phyloP scores from a whole-genome alignment of 2,888 invertebrate species.

The Holacanthella duospinosa region DNA sequence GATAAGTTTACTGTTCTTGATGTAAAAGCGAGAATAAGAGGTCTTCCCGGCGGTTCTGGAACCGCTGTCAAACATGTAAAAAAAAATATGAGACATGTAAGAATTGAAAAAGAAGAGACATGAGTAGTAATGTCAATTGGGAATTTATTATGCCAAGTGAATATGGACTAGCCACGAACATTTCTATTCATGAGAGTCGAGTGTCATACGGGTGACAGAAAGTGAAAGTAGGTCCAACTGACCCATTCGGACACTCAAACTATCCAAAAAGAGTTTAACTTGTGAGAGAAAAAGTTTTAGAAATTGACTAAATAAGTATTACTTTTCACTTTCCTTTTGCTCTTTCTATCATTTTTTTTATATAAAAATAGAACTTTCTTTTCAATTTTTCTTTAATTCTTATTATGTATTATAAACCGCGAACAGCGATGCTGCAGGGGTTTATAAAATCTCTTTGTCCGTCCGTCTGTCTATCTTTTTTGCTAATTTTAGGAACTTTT shows the following conservation, averaged over 20 bases:
- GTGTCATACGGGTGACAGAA: neutral
- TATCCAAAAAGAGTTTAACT: conserved; percentile 1
- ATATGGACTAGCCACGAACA: too few relatives aligned
- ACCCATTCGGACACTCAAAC: neutral
- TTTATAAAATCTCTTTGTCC: too few relatives aligned
- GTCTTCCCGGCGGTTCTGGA: conserved; percentile 55
- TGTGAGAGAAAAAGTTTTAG: conserved; percentile 13
- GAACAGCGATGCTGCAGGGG: too few relatives aligned
- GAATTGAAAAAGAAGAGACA: conserved; percentile 17
- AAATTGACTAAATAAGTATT: neutral
- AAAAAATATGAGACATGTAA: too few relatives aligned
- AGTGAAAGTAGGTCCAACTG: neutral
- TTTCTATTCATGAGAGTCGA: neutral
- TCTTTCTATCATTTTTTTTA: neutral
- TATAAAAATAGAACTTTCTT: too few relatives aligned
- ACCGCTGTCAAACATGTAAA: neutral
- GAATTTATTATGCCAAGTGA: neutral
- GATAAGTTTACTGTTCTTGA: conserved; percentile 62
- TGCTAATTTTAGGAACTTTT: too few relatives aligned
- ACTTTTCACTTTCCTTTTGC: conserved; percentile 7
- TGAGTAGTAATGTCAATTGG: neutral
- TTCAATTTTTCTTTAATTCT: too few relatives aligned
- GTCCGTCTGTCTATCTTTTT: too few relatives aligned
- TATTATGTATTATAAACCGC: too few relatives aligned
- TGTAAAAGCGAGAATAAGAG: conserved; percentile 60